These are phyloP conservation scores for Mechanitis mazaeus DNA, from an alignment of 2,888 invertebrate species.

Conservation along the genomic window DNA sequence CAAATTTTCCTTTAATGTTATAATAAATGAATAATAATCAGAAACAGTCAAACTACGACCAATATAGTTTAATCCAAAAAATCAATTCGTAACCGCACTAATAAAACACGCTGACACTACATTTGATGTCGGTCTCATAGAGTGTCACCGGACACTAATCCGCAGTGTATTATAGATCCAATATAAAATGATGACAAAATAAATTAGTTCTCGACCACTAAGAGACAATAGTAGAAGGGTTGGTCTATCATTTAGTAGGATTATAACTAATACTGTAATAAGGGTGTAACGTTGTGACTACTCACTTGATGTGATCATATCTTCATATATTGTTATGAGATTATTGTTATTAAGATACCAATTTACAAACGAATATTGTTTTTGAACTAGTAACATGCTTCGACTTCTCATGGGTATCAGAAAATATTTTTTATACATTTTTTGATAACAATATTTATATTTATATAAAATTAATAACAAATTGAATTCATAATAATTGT, in stretches of 20 bases:
- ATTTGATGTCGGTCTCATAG: constrained; percentile 31
- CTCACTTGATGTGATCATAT: neutral
- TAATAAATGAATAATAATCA: neutral
- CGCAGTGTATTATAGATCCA: constrained; percentile 46
- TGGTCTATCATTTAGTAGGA: constrained; percentile 46
- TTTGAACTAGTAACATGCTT: no score
- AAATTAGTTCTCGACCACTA: constrained; percentile 54
- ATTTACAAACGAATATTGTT: no score
- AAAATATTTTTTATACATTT: no score
- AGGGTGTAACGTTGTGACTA: constrained; percentile 18
- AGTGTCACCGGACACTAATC: constrained; percentile 44
- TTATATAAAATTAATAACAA: no score
- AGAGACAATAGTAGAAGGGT: constrained; percentile 57
- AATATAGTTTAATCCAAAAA: neutral
- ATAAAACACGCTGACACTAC: constrained; percentile 15
- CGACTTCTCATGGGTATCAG: no score
- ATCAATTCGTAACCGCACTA: neutral
- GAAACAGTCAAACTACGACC: neutral
- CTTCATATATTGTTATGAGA: neutral
- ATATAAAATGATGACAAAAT: constrained; percentile 59
- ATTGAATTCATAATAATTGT: no score
- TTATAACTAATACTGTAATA: constrained; percentile 39
- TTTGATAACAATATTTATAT: no score
- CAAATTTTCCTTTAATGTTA: neutral
- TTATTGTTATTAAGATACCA: no score